Evolutionary conservation across 1,140 invertebrate species (phyloP).

Genomic region (Gryon sp.): DNA sequence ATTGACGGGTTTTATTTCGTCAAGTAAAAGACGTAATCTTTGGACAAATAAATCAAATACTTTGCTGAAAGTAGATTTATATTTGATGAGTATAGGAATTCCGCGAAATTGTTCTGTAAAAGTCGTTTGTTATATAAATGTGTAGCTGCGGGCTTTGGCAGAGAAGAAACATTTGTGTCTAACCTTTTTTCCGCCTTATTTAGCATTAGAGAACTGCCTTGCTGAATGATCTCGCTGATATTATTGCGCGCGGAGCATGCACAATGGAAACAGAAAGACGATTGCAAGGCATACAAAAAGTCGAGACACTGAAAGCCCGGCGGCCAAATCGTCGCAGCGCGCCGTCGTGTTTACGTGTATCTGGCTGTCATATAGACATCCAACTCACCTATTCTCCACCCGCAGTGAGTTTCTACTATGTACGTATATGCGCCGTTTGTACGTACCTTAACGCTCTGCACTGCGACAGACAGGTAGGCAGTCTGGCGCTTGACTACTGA

Average conservation of each 20-base stretch:
- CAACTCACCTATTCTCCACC: constrained; percentile 41
- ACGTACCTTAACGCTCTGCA: constrained; percentile 52
- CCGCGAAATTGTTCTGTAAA: constrained; percentile 27
- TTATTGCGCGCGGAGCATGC: constrained; percentile 5
- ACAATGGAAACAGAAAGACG: constrained; percentile 5
- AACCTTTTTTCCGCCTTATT: constrained; percentile 26
- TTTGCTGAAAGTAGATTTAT: constrained; percentile 2
- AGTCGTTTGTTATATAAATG: constrained; percentile 29
- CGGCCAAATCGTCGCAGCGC: constrained; percentile 23
- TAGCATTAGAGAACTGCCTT: constrained; percentile 37
- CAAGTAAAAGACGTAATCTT: constrained; percentile 3
- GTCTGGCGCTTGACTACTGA: constrained; percentile 44
- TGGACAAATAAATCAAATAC: constrained; percentile 12
- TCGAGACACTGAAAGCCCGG: constrained; percentile 15
- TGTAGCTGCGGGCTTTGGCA: constrained; percentile 36
- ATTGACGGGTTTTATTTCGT: neutral
- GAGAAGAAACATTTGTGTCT: constrained; percentile 29
- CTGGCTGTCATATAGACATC: constrained; percentile 36
- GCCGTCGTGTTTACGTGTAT: constrained; percentile 49
- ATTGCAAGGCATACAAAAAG: constrained; percentile 22
- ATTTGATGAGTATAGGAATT: neutral
- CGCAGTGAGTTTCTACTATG: constrained; percentile 19
- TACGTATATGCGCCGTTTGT: constrained; percentile 19
- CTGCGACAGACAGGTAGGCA: constrained; percentile 61
- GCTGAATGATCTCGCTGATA: constrained; percentile 28